Percentiles rank a stretch among this genome's conserved stretches.
Conservation (phyloP, 2,113 vertebrate genomes). For the Lutjanus erythropterus region DNA sequence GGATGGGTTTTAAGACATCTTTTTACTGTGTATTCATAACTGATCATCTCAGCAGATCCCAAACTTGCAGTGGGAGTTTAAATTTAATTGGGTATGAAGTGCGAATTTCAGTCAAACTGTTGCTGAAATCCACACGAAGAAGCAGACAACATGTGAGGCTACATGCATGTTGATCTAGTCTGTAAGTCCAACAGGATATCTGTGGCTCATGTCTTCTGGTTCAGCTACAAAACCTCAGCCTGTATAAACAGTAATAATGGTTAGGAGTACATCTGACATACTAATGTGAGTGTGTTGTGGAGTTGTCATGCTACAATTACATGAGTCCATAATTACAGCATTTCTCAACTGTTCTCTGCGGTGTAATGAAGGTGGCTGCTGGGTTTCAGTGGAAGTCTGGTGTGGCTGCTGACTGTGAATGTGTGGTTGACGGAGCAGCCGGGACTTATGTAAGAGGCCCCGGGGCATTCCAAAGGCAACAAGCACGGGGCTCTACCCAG, state of each 20-base stretch:
- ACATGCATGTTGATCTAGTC: background rate
- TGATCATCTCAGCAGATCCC: background rate
- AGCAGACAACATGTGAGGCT: background rate
- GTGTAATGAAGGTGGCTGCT: background rate
- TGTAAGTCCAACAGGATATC: conserved; percentile 8
- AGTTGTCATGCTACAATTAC: conserved; percentile 17
- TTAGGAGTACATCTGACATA: conserved; percentile 2
- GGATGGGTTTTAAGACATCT: background rate
- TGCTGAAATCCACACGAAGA: background rate
- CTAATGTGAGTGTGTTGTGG: background rate
- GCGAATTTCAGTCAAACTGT: background rate
- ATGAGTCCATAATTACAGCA: conserved; percentile 38
- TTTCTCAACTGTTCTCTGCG: conserved; percentile 6
- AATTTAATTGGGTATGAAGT: background rate
- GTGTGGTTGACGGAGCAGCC: conserved; percentile 27
- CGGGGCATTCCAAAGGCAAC: conserved; percentile 59
- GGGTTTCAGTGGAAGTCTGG: conserved; percentile 9
- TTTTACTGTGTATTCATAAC: background rate
- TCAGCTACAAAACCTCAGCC: conserved; percentile 23
- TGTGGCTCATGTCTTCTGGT: conserved; percentile 26
- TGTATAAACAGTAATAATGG: conserved; percentile 50
- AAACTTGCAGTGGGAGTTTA: background rate
- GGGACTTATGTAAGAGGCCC: conserved; percentile 68
- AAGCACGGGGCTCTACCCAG: conserved; percentile 65
- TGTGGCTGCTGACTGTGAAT: conserved; percentile 23